Conservation (phyloP, 1,140 invertebrate species). For the Euwallacea similis region DNA sequence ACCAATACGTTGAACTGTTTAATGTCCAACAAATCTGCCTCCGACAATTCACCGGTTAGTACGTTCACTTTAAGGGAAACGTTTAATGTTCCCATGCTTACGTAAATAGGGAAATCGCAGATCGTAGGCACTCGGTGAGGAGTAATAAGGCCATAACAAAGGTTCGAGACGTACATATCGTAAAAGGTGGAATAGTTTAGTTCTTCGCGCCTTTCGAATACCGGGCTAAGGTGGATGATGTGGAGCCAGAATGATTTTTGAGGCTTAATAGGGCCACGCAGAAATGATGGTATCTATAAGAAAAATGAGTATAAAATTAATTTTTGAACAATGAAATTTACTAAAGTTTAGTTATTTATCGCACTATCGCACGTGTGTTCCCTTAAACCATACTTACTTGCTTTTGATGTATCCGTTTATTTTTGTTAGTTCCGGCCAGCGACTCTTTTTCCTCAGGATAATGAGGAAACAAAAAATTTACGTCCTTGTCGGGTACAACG, state of each 20-base stretch:
- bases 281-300: slow-evolving; percentile 26
- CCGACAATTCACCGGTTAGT: slow-evolving; percentile 56
- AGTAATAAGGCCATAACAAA: slow-evolving; percentile 64
- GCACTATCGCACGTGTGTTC: not conserved
- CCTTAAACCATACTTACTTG: slow-evolving; percentile 28
- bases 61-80: slow-evolving; percentile 63
- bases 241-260: slow-evolving; percentile 45
- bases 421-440: slow-evolving; percentile 42
- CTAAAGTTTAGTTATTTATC: no score
- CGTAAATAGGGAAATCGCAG: slow-evolving; percentile 82
- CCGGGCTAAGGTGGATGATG: slow-evolving; percentile 45
- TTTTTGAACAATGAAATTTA: no score
- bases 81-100: slow-evolving; percentile 77
- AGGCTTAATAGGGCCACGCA: slow-evolving; percentile 10
- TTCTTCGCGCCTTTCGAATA: slow-evolving; percentile 37
- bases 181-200: slow-evolving; percentile 36
- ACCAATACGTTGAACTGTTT: slow-evolving; percentile 62
- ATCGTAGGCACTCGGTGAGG: slow-evolving; percentile 60
- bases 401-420: slow-evolving; percentile 40
- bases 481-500: slow-evolving; percentile 53
- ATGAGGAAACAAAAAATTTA: slow-evolving; percentile 56
- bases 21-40: slow-evolving; percentile 60
- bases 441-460: slow-evolving; percentile 57
- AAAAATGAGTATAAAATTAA: not conserved
- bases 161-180: slow-evolving; percentile 43